A percentile compares a stretch with the other conserved stretches of the same genome.
Evolutionary conservation across 2,797 vertebrate species (phyloP).

Genomic region (Periparus ater): DNA sequence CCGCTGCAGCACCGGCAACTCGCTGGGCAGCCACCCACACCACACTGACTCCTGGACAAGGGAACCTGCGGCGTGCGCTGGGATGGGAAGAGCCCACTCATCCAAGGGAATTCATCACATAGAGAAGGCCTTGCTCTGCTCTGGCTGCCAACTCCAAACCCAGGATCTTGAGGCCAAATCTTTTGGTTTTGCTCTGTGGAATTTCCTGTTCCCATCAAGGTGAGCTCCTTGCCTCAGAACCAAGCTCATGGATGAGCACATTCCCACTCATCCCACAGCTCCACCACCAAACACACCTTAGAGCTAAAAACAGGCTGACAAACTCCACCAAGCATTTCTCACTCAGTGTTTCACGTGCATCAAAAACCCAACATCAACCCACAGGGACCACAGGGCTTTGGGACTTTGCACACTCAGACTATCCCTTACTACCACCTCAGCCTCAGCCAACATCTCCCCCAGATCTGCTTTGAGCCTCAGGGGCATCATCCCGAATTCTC

Average conservation of each 20-base stretch:
- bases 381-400: neutral
- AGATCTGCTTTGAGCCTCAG: neutral
- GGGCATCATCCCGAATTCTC: neutral
- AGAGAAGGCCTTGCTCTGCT: neutral
- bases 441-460: neutral
- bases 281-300: neutral
- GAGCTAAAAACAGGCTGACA: neutral
- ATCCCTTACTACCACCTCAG: accelerated
- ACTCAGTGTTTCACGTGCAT: accelerated
- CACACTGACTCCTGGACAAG: accelerated
- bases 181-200: neutral
- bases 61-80: accelerated
- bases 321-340: neutral
- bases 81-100: neutral
- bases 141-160: neutral
- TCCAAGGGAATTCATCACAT: neutral
- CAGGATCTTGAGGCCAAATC: neutral
- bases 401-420: neutral
- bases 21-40: accelerated
- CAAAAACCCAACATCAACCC: neutral
- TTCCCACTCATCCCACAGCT: accelerated
- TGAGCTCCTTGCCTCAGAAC: neutral
- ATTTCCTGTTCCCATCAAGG: neutral
- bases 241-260: accelerated
- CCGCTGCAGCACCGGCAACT: neutral